Evolutionary conservation across 2,888 invertebrate genomes (phyloP).

Genomic region (Dynastes grantii): DNA sequence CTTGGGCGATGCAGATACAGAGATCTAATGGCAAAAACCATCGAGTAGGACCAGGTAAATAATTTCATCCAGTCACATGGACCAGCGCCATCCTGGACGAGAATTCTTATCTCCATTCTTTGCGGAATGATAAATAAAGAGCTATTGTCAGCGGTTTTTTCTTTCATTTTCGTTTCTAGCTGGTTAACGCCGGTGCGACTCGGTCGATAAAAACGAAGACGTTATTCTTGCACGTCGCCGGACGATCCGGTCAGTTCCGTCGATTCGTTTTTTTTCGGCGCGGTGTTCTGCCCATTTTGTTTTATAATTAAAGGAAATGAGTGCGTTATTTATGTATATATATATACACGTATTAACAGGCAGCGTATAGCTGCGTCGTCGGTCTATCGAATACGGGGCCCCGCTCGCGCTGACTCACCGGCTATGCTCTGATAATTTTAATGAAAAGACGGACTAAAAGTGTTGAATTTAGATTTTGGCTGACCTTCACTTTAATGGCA

Average conservation of each 20-base stretch:
- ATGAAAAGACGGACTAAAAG: constrained; percentile 27
- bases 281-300: constrained; percentile 12
- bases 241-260: too few species aligned
- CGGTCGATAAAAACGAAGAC: neutral
- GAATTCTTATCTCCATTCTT: neutral
- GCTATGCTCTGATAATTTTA: constrained; percentile 43
- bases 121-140: neutral
- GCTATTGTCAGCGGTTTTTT: neutral
- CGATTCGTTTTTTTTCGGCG: neutral
- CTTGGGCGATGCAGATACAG: neutral
- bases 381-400: neutral
- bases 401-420: constrained; percentile 31
- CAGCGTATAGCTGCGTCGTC: neutral
- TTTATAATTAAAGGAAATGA: constrained; percentile 32
- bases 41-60: neutral
- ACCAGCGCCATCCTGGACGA: neutral
- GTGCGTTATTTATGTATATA: constrained; percentile 11
- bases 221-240: neutral
- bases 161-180: neutral
- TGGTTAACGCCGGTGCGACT: neutral
- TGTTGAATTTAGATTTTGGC: constrained; percentile 41
- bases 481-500: constrained; percentile 31
- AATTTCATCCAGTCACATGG: neutral
- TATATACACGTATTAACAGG: neutral
- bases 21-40: constrained; percentile 14